phyloP scores from a whole-genome alignment of 2,888 invertebrate genomes.

The Hyposoter didymator region DNA sequence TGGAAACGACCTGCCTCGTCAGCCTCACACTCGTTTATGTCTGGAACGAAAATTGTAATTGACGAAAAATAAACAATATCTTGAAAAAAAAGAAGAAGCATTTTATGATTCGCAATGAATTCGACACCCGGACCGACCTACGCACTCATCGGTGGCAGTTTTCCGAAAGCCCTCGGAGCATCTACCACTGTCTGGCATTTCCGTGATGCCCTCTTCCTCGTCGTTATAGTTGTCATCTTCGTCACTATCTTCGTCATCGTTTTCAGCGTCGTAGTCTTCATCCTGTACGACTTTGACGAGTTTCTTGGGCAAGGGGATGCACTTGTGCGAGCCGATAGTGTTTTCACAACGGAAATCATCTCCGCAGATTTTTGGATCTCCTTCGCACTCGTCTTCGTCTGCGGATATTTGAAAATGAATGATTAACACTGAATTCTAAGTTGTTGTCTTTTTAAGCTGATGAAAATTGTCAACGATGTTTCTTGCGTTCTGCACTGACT shows the following conservation, averaged over 20 bases:
- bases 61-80: not conserved
- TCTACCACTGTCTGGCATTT: constrained; percentile 74
- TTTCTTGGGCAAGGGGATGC: constrained; percentile 74
- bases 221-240: constrained; percentile 60
- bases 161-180: constrained; percentile 84
- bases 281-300: constrained; percentile 77
- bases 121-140: constrained; percentile 78
- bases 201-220: constrained; percentile 75
- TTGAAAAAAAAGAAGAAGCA: not conserved
- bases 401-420: constrained; percentile 54
- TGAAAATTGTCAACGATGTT: not conserved
- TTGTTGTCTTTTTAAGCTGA: no score
- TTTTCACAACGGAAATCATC: constrained; percentile 83
- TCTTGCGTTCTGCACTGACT: not conserved
- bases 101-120: not conserved
- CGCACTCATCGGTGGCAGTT: constrained; percentile 84
- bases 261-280: constrained; percentile 78
- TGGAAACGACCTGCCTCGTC: constrained; percentile 84
- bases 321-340: constrained; percentile 84
- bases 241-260: constrained; percentile 73
- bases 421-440: not conserved
- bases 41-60: constrained; percentile 78
- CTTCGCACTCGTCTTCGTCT: constrained; percentile 88
- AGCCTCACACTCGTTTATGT: constrained; percentile 86
- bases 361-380: constrained; percentile 69